Conservation (phyloP, 2,113 vertebrate species). For the Scomber scombrus region DNA sequence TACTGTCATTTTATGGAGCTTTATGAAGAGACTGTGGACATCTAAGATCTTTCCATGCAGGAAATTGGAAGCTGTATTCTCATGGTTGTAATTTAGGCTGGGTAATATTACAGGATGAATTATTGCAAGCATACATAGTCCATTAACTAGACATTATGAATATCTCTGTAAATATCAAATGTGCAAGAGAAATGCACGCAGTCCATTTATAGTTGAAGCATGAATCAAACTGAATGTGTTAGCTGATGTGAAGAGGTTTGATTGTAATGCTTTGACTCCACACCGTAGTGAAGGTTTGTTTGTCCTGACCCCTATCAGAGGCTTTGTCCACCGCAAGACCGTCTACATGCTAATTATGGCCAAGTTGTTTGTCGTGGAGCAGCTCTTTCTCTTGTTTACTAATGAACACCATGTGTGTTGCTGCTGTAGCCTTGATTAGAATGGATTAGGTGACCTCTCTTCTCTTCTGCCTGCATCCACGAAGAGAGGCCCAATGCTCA, state of each 20-base stretch:
- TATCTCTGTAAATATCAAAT: slow-evolving; percentile 65
- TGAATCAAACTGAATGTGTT: slow-evolving; percentile 53
- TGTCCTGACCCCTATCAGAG: slow-evolving; percentile 69
- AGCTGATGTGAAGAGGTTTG: slow-evolving; percentile 42
- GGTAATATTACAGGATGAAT: slow-evolving; percentile 59
- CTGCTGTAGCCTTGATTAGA: slow-evolving; percentile 81
- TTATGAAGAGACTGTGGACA: slow-evolving; percentile 44
- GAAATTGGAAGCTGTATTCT: slow-evolving; percentile 60
- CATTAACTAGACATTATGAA: slow-evolving; percentile 61
- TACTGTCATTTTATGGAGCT: slow-evolving; percentile 60
- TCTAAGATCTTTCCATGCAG: slow-evolving; percentile 56
- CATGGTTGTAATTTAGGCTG: slow-evolving; percentile 55
- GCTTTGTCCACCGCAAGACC: slow-evolving; percentile 66
- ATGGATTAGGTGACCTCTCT: slow-evolving; percentile 80
- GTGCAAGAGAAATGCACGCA: slow-evolving; percentile 34
- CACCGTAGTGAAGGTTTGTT: slow-evolving; percentile 32
- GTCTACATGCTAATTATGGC: slow-evolving; percentile 80
- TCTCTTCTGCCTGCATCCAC: slow-evolving; percentile 57
- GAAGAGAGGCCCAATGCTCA: slow-evolving; percentile 56
- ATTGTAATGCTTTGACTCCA: slow-evolving; percentile 37
- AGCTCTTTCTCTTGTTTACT: slow-evolving; percentile 78
- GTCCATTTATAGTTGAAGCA: slow-evolving; percentile 41
- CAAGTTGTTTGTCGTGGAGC: slow-evolving; percentile 70
- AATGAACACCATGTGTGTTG: slow-evolving; percentile 80
- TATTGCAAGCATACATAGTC: slow-evolving; percentile 43